Evolutionary conservation across 35 echinoderm and acorn worm species (phyloP).

Genomic region (Eucidaris tribuloides): DNA sequence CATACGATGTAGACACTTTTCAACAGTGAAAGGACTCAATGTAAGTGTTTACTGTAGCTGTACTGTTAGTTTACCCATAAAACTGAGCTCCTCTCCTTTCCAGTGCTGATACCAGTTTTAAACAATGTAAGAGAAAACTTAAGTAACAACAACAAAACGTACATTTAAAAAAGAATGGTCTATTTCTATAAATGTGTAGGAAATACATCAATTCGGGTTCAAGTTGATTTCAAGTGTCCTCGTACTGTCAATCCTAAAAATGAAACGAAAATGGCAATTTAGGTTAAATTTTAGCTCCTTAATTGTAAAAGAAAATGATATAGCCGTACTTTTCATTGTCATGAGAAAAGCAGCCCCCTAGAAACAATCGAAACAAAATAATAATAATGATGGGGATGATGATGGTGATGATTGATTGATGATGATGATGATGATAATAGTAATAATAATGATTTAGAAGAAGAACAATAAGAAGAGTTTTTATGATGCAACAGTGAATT

Average conservation of each 20-base stretch:
- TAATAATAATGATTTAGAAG: too few relatives aligned
- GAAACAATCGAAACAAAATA: too few relatives aligned
- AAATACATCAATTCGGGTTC: not conserved
- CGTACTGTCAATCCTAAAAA: too few relatives aligned
- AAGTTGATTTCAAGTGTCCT: not conserved
- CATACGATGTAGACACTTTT: slow-evolving; percentile 31
- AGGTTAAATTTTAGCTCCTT: too few relatives aligned
- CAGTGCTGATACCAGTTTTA: not conserved
- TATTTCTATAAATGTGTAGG: not conserved
- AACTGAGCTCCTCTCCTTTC: not conserved
- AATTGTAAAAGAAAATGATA: too few relatives aligned
- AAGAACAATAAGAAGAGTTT: too few relatives aligned
- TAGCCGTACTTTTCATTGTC: too few relatives aligned
- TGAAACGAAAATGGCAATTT: not conserved
- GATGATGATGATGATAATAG: too few relatives aligned
- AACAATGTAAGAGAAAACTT: not conserved
- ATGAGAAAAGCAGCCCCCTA: too few relatives aligned
- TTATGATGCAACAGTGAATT: too few relatives aligned
- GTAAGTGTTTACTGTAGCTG: slow-evolving; percentile 26
- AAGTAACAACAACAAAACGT: not conserved
- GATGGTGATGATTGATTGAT: too few relatives aligned
- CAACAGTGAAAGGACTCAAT: slow-evolving; percentile 65
- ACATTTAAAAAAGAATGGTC: not conserved
- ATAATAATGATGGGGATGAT: too few relatives aligned
- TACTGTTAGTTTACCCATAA: not conserved